These are phyloP conservation scores for Rhinolophus sinicus DNA, from an alignment of 2,113 vertebrate species.

Conservation along the genomic window DNA sequence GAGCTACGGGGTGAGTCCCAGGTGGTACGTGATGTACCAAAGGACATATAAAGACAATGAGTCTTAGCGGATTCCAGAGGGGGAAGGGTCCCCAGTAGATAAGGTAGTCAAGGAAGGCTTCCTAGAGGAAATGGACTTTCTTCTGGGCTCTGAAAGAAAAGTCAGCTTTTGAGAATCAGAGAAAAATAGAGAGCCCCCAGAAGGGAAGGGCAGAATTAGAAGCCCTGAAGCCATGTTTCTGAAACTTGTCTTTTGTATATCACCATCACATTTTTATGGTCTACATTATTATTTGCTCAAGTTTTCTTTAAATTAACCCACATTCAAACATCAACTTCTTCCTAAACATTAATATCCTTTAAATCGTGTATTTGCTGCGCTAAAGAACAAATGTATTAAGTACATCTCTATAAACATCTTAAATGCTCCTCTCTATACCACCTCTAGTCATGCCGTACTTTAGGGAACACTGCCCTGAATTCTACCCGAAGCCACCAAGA, in stretches of 20 bases:
- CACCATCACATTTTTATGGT: background rate
- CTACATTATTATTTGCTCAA: background rate
- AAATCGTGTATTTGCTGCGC: background rate
- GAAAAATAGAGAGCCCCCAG: background rate
- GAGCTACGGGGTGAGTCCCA: background rate
- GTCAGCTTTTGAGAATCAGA: background rate
- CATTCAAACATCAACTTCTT: background rate
- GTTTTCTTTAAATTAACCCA: background rate
- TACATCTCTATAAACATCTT: background rate
- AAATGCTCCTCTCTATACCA: background rate
- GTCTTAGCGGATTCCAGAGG: background rate
- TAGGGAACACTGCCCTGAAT: background rate
- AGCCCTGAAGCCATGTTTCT: background rate
- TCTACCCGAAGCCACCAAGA: background rate
- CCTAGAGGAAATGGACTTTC: background rate
- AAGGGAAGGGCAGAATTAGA: background rate
- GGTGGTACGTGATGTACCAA: background rate
- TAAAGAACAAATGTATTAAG: slow-evolving; percentile 15
- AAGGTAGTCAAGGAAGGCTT: background rate
- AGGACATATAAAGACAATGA: background rate
- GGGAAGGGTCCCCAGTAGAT: background rate
- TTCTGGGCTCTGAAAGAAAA: background rate
- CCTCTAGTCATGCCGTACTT: background rate
- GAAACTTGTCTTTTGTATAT: background rate
- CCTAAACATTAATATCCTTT: background rate